These are phyloP conservation scores for Sturnira hondurensis DNA, from an alignment of 2,113 vertebrate genomes.

Conservation along the genomic window DNA sequence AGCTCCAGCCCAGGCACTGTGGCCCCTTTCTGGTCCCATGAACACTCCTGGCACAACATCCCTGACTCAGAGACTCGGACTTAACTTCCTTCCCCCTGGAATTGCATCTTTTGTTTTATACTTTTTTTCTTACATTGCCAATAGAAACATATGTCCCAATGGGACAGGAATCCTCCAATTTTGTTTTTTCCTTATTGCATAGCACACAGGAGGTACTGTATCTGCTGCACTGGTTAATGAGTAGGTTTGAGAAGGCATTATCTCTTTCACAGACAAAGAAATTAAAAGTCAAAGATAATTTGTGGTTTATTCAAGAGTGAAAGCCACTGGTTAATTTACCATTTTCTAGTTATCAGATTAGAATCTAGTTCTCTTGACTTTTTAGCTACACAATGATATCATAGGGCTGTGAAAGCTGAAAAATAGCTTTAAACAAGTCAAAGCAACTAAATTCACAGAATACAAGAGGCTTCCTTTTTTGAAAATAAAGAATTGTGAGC, in stretches of 20 bases:
- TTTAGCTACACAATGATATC: neutral
- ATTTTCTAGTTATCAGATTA: constrained; percentile 58
- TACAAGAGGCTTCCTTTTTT: neutral
- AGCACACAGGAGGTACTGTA: neutral
- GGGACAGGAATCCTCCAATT: neutral
- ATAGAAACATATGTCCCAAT: neutral
- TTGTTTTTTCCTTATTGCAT: neutral
- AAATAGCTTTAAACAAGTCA: constrained; percentile 11
- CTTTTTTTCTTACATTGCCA: neutral
- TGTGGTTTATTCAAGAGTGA: constrained; percentile 32
- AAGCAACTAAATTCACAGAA: constrained; percentile 4
- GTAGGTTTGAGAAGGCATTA: neutral
- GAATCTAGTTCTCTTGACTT: constrained; percentile 29
- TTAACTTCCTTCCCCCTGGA: neutral
- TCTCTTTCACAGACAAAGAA: constrained; percentile 38
- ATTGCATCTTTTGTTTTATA: neutral
- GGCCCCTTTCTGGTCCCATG: neutral
- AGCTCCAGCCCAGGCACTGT: neutral
- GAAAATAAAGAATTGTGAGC: neutral
- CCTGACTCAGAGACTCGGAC: neutral
- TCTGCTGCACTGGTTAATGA: neutral
- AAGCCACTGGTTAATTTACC: constrained; percentile 20
- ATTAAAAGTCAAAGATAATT: constrained; percentile 4
- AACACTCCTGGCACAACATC: neutral
- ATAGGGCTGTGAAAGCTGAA: neutral